Evolutionary conservation across 2,888 invertebrate genomes (phyloP).

Genomic region (Tenodera sinensis): DNA sequence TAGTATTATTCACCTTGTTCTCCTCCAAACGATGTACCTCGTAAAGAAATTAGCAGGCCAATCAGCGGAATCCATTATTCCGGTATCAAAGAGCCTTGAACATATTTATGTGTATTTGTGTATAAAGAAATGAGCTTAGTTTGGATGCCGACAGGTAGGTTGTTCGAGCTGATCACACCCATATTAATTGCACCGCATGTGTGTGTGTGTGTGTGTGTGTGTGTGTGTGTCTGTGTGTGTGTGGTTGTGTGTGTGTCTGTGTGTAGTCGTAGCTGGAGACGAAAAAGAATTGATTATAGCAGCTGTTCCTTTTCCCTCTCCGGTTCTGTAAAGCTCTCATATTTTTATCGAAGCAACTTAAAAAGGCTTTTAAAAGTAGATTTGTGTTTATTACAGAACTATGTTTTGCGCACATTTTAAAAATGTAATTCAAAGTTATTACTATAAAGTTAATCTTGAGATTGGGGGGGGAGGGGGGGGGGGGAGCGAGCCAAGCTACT

Average conservation of each 20-base stretch:
- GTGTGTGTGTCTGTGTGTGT: no score
- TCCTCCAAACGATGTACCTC: not conserved
- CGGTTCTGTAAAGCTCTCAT: not conserved
- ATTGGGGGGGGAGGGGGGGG: not conserved
- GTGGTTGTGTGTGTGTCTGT: no score
- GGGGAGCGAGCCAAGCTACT: no score
- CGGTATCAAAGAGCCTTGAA: not conserved
- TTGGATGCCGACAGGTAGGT: not conserved
- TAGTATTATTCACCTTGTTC: not conserved
- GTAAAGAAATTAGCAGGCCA: slow-evolving; percentile 8
- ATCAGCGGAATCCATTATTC: not conserved
- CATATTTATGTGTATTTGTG: slow-evolving; percentile 3
- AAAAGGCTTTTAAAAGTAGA: not conserved
- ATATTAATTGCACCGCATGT: not conserved
- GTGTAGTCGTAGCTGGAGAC: not conserved
- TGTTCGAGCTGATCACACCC: not conserved
- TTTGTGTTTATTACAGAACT: not conserved
- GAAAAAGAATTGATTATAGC: not conserved
- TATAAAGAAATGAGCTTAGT: not conserved
- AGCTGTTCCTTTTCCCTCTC: not conserved
- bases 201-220: no score
- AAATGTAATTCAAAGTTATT: not conserved
- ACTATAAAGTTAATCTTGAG: not conserved
- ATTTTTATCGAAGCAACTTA: not conserved
- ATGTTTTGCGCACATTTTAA: not conserved